A percentile compares a stretch with the other conserved stretches of the same genome.
Conservation (phyloP, 2,797 vertebrate genomes). For the Gambusia yucatana region DNA sequence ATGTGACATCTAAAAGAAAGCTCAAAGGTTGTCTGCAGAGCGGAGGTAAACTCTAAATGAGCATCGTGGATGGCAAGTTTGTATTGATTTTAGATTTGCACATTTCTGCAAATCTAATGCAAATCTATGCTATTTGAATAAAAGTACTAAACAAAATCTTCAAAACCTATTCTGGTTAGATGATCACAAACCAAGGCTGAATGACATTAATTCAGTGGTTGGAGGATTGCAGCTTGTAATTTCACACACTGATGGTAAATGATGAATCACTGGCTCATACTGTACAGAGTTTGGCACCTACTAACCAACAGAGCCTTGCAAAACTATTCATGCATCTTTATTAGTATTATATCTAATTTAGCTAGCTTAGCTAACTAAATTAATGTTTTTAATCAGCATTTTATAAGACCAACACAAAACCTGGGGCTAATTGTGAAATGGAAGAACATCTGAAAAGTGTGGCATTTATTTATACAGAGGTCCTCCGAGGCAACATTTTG, state of each 20-base stretch:
- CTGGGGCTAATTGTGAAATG: background rate
- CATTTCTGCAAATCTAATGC: background rate
- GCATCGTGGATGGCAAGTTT: too few relatives aligned
- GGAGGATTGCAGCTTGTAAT: slow-evolving; percentile 9
- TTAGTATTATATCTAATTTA: background rate
- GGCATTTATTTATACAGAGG: background rate
- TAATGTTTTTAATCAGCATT: background rate
- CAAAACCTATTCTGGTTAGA: slow-evolving; percentile 7
- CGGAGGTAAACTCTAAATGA: background rate
- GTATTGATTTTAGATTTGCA: background rate
- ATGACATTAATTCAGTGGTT: slow-evolving; percentile 15
- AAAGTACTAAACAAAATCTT: background rate
- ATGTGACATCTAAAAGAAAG: slow-evolving; percentile 6
- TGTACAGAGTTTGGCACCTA: background rate
- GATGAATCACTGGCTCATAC: background rate
- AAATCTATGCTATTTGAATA: background rate
- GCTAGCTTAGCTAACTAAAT: background rate
- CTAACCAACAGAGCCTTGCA: background rate
- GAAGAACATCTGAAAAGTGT: background rate
- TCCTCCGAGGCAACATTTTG: background rate
- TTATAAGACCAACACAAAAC: background rate
- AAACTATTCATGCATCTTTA: background rate
- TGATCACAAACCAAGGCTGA: slow-evolving; percentile 21
- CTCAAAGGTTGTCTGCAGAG: background rate
- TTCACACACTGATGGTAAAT: slow-evolving; percentile 4